Percentiles rank a stretch among this genome's conserved stretches.
Evolutionary conservation across 2,113 vertebrate genomes (phyloP).

Genomic region (Halichoerus grypus): DNA sequence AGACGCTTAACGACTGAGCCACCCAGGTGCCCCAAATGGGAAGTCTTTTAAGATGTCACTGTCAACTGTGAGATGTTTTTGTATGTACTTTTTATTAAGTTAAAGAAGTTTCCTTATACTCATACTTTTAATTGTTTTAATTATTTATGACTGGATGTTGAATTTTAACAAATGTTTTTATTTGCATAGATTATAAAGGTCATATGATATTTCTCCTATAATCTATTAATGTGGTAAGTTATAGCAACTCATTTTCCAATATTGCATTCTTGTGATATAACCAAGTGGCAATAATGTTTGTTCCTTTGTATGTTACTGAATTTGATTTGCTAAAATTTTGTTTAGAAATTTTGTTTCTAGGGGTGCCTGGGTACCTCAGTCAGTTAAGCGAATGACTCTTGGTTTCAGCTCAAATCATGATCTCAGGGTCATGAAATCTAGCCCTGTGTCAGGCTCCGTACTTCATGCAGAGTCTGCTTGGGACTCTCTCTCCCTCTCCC

Average conservation of each 20-base stretch:
- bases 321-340: conserved; percentile 18
- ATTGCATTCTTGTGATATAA: not conserved
- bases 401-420: too few relatives aligned
- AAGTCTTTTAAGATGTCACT: not conserved
- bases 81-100: not conserved
- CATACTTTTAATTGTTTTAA: not conserved
- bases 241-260: not conserved
- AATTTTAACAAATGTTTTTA: conserved; percentile 45
- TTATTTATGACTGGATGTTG: not conserved
- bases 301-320: not conserved
- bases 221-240: not conserved
- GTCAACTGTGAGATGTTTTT: not conserved
- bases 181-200: not conserved
- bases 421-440: too few relatives aligned
- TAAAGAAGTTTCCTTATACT: not conserved
- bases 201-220: not conserved
- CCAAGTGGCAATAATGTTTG: not conserved
- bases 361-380: too few relatives aligned
- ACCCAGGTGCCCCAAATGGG: not conserved
- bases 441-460: too few relatives aligned
- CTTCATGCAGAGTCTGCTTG: too few relatives aligned
- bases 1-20: too few relatives aligned
- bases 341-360: not conserved
- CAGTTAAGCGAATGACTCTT: too few relatives aligned
- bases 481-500: too few relatives aligned